Evolutionary conservation across 2,797 vertebrate species (phyloP).

Genomic region (Crax fasciolata): DNA sequence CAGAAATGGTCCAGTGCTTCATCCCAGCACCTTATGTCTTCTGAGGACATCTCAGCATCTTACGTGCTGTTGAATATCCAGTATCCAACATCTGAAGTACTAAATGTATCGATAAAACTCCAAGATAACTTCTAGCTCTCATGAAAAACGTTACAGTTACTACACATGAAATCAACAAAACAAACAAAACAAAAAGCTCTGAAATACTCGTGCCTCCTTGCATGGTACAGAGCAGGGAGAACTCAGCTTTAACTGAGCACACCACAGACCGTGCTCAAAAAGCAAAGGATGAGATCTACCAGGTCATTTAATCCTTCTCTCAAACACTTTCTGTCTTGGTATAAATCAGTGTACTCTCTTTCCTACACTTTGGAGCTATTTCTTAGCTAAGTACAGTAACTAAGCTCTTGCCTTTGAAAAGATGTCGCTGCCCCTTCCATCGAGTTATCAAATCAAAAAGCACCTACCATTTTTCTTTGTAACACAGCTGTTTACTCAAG

Average conservation of each 20-base stretch:
- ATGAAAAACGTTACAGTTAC: background rate
- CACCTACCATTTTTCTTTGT: rapidly evolving
- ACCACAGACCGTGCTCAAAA: background rate
- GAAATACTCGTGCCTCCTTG: background rate
- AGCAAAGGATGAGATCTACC: background rate
- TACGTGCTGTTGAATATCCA: background rate
- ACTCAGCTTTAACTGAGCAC: background rate
- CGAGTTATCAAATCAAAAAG: background rate
- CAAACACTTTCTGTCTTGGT: background rate
- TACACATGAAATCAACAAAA: background rate
- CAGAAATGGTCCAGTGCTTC: background rate
- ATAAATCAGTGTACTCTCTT: background rate
- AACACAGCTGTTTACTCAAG: background rate
- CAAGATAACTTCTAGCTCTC: background rate
- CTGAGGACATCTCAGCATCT: background rate
- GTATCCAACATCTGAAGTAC: background rate
- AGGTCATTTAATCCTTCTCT: background rate
- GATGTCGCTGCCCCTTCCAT: background rate
- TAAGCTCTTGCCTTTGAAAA: background rate
- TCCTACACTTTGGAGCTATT: background rate
- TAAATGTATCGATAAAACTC: background rate
- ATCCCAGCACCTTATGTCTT: background rate
- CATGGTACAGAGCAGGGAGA: background rate
- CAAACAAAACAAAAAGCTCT: background rate
- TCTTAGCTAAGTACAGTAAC: background rate